Base-by-base conservation (phyloP, 2,113 vertebrate species). In the Cepphus grylle region DNA sequence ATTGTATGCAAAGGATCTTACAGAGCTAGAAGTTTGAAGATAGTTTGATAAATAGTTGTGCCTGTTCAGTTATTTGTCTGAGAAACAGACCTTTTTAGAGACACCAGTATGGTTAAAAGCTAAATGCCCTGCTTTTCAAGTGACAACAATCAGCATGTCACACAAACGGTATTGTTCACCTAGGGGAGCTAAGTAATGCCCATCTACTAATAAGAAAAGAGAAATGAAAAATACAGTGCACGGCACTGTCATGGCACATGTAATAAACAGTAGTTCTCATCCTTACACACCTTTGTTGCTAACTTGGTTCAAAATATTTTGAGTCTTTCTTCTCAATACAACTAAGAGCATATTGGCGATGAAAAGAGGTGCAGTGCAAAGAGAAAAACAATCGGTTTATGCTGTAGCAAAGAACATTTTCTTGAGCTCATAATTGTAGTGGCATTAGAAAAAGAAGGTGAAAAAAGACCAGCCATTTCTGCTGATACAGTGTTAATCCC, bases 41-140 rank as follows among this genome's bases (percentile, higher is more conserved):
- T 63, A 93, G 95, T 86, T 84, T 95, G 63, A 67, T 81, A 94
- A 96, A 97, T 69, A 94, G 63, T 26, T 80, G 40, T 56, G 36
- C 66, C 94, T 90, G 36, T 73, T 40, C 63, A 63, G 53, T 85
- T 94, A 88, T 94, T 93, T 93, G 59, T 96, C 86, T 95, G 83
- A 96, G 38, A 96, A 53, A 86, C 47, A 90, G 85, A 87, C 66
- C 65, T 92, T 94, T 79, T 78, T 74, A 90, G 63, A 87, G 93
- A 95, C 79, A 88, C 12, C 13, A 11, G 11, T 34, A 67, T 66
- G 81, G 87, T 86, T 78, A 72, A 88, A 84, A 80, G 27, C 36
- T 55, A 84, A 59, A 55, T 30, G 11, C 6, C 40, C 19, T 43
- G 27, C 3, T 84, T 93, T 95, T 83, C 74, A 78, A 62, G 40